A percentile compares a stretch with the other conserved stretches of the same genome.
These are phyloP conservation scores for Synanthedon formicaeformis DNA, from an alignment of 2,888 invertebrate genomes.

Conservation along the genomic window DNA sequence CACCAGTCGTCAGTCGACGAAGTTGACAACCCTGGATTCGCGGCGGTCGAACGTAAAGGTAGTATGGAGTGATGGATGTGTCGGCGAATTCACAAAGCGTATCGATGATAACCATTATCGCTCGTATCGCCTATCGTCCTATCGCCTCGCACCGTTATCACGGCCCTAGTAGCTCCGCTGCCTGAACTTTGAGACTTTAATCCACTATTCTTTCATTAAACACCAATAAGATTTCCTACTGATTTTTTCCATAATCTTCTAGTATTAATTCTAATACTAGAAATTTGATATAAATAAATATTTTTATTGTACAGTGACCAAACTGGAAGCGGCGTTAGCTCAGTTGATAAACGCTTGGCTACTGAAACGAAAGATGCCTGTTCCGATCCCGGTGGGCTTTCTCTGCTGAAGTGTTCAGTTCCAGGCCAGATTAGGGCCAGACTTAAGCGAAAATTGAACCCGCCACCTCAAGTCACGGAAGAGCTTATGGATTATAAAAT, in stretches of 20 bases:
- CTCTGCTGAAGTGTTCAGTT: too few relatives aligned
- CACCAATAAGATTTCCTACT: conserved; percentile 40
- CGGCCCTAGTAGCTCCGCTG: not conserved
- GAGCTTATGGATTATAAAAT: too few relatives aligned
- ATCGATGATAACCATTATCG: conserved; percentile 51
- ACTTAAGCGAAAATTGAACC: too few relatives aligned
- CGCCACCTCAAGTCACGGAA: conserved; percentile 1
- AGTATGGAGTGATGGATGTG: conserved; percentile 55
- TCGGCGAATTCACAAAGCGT: conserved; percentile 63
- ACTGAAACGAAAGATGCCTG: too few relatives aligned
- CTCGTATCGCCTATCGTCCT: conserved; percentile 21
- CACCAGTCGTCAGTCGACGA: too few relatives aligned
- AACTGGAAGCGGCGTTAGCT: too few relatives aligned
- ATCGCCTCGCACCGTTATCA: conserved; percentile 3
- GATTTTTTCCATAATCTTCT: conserved; percentile 18
- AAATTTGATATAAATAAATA: too few relatives aligned
- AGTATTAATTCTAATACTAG: too few relatives aligned
- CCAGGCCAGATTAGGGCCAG: too few relatives aligned
- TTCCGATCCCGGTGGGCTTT: too few relatives aligned
- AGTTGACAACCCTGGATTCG: conserved; percentile 9
- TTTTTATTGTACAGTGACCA: too few relatives aligned
- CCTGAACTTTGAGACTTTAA: conserved; percentile 31
- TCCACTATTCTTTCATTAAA: conserved; percentile 55
- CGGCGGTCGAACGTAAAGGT: conserved; percentile 58
- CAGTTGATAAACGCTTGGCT: too few relatives aligned